A percentile compares a stretch with the other conserved stretches of the same genome.
phyloP scores from a whole-genome alignment of 2,113 vertebrate species.

The Poeciliopsis turrubarensis region DNA sequence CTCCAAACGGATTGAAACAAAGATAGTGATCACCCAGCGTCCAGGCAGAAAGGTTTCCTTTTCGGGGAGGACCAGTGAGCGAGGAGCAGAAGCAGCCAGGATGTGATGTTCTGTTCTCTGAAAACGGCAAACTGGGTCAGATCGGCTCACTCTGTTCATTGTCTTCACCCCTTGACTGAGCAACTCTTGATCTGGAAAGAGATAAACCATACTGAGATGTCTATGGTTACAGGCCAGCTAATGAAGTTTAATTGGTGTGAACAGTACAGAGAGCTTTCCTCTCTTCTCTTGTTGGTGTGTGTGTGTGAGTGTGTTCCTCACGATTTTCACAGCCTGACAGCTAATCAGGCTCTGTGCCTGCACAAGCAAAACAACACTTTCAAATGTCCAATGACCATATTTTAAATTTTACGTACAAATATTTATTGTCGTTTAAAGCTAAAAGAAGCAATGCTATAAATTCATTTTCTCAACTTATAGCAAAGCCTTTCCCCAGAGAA shows the following conservation, averaged over 20 bases:
- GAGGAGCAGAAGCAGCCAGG: constrained; percentile 31
- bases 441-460: too few relatives aligned
- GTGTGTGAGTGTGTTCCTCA: constrained; percentile 7
- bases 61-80: constrained; percentile 14
- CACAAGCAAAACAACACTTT: not conserved
- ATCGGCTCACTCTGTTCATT: constrained; percentile 35
- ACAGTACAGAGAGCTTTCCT: not conserved
- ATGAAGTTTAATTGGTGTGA: constrained; percentile 41
- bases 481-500: not conserved
- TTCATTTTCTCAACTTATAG: not conserved
- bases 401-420: too few relatives aligned
- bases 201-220: constrained; percentile 3
- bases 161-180: constrained; percentile 16
- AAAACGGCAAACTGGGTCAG: constrained; percentile 48
- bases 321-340: constrained; percentile 13
- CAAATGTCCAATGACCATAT: not conserved
- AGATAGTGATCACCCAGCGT: constrained; percentile 9
- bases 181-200: constrained; percentile 31
- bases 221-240: constrained; percentile 32
- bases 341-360: not conserved
- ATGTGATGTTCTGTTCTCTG: constrained; percentile 61
- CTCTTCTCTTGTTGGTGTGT: not conserved
- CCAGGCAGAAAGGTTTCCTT: not conserved
- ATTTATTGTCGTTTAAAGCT: too few relatives aligned
- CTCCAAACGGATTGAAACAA: not conserved